Evolutionary conservation across 2,888 invertebrate species (phyloP).

Genomic region (Trissoscelio sp.): DNA sequence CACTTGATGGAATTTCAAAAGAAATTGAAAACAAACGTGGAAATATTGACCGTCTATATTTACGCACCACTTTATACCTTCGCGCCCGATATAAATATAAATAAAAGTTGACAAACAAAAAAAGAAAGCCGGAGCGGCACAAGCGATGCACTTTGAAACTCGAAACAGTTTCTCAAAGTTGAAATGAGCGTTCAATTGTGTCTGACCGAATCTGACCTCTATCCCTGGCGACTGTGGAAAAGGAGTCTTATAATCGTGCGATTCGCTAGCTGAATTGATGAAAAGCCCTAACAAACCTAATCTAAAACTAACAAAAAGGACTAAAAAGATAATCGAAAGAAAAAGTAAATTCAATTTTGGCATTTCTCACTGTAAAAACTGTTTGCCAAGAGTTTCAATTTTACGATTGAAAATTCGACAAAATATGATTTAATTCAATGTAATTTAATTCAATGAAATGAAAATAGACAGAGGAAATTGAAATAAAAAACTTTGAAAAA

Average conservation of each 20-base stretch:
- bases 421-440: too few species aligned
- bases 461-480: too few species aligned
- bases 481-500: too few species aligned
- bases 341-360: slow-evolving; percentile 1
- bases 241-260: slow-evolving; percentile 24
- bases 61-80: slow-evolving; percentile 4
- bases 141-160: too few species aligned
- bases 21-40: background rate
- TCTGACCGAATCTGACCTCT: slow-evolving; percentile 60
- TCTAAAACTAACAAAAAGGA: slow-evolving; percentile 1
- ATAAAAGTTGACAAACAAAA: slow-evolving; percentile 12
- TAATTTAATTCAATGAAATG: too few species aligned
- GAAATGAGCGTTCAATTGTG: slow-evolving; percentile 19
- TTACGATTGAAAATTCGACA: too few species aligned
- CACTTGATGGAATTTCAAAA: background rate
- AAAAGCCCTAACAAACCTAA: slow-evolving; percentile 29
- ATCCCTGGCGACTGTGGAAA: slow-evolving; percentile 31
- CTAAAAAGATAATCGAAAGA: background rate
- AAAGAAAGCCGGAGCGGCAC: too few species aligned
- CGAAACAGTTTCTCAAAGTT: background rate
- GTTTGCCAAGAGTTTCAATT: too few species aligned
- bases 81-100: slow-evolving; percentile 14
- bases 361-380: slow-evolving; percentile 8
- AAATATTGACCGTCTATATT: slow-evolving; percentile 21
- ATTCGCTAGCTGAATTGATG: slow-evolving; percentile 21